Evolutionary conservation across 2,888 invertebrate species (phyloP), one percentile per base, ranked within the genome.

Genomic region (Leptopilina syphax): DNA sequence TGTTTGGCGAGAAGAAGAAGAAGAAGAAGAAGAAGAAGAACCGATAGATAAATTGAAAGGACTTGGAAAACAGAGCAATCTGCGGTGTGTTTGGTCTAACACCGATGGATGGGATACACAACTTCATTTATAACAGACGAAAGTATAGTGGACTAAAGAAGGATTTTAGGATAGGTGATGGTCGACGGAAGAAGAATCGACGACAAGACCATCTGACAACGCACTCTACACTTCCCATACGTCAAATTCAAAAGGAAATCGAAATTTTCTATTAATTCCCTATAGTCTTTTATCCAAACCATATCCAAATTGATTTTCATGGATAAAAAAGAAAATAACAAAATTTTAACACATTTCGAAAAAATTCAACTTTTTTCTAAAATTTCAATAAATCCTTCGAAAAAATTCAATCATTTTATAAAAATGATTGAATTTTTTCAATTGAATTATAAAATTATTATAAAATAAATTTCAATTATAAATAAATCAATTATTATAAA

Each of bases 141-240:
- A 84, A 85, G 87, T 84, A 86, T 87, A 84, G 85, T 84, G 84
- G 87, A 88, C 87, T 83, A 82, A 76, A 82, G 84, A 87, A 85
- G 88, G 88, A 89, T 89, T 83, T 84, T 10, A 86, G 85, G 87
- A 86, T 86, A 88, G 89, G 87, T 87, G 85, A 81, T 82, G 83
- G 84, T 83, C 84, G 86, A 87, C 85, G 84, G 89, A 90, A 91
- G 91, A 91, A 90, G 90, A 90, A 91, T 91, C 86, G 91, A 90
- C 89, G 89, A 90, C 90, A 90, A 87, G 84, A 81, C 86, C 86
- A 84, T 86, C 84, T 84, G 82, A 85, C 84, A 87, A 83, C 85
- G 86, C 84, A 83, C 85, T 85, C 87, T 87, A 88, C 88, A 86
- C 89, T 85, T 85, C 88, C 87, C 86, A 89, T 90, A 89, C 87